Base-by-base conservation (phyloP, 2,888 invertebrate species). In the Aleiodes alternator region DNA sequence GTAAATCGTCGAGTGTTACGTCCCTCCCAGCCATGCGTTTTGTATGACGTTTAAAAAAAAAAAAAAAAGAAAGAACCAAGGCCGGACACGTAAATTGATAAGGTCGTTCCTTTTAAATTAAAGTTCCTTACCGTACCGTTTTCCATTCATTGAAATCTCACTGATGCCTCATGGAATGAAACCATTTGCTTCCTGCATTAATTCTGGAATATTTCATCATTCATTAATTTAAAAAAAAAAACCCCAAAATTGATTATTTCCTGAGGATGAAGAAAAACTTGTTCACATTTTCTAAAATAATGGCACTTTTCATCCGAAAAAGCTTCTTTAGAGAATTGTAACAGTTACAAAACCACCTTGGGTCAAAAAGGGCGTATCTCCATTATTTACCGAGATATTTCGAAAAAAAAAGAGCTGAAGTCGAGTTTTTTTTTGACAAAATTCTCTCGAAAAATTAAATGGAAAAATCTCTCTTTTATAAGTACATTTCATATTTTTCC, bases 21-120 rank as follows among this genome's bases (percentile, higher is more conserved):
- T 64, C 61, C 74, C 70, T 70, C 70, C 68, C 57, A 51, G 72
- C 73, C 77, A 72, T 79, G 79, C 81, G 75, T 76, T 72, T 68
- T 64, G 77, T 78, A 79, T 79, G 81, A 82, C 80, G 80, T 81
- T 64, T 48, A 11, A 43, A 43, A 9, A 43, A 43, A 43, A 9
- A 34, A 34, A 43, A 43, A 43, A 43, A 43, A 11, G 9, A 43
- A 11, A 43, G 9, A 83, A 79, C 70, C 87, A 87, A 87, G 87
- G 87, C 86, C 86, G 83, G 80, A 34, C 72, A 75, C 82, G 85
- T 86, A 84, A 85, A 88, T 88, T 88, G 88, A 86, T 85, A 87
- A 88, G 88, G 85, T 88, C 86, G 87, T 86, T 87, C 85, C 83
- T 88, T 88, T 88, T 86, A 87, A 87, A 76, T 61, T 79, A 82